These are phyloP conservation scores for Brachyhypopomus occidentalis DNA, from an alignment of 2,113 vertebrate genomes.

Conservation along the genomic window DNA sequence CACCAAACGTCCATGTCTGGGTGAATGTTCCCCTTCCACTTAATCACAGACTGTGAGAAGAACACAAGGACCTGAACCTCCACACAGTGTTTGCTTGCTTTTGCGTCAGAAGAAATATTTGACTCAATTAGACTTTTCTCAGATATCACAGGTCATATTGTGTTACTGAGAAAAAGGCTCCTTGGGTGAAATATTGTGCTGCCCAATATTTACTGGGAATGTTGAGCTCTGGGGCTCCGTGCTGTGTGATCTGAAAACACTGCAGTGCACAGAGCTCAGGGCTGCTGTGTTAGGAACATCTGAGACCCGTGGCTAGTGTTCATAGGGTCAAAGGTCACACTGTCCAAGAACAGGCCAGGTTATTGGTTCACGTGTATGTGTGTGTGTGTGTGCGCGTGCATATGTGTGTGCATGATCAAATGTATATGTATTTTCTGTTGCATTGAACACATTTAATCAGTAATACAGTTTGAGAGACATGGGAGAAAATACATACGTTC, in stretches of 20 bases:
- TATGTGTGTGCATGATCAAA: conserved; percentile 18
- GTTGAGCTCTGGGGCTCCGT: background rate
- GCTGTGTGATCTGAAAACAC: background rate
- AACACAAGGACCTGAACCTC: no score
- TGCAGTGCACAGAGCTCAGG: no score
- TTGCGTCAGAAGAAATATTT: background rate
- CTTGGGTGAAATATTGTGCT: background rate
- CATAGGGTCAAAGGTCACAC: background rate
- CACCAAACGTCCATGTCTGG: no score
- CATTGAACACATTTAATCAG: no score
- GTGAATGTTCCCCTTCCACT: no score
- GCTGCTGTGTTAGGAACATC: background rate
- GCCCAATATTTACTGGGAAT: background rate
- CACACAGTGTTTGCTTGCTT: background rate
- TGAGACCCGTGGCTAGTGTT: background rate
- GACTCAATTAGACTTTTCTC: background rate
- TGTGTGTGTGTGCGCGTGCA: background rate
- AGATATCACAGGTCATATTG: background rate
- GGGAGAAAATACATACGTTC: no score
- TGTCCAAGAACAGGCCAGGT: no score
- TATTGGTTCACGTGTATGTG: no score
- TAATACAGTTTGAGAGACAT: no score
- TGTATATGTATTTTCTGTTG: no score
- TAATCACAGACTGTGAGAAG: no score
- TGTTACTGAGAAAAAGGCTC: background rate